These are phyloP conservation scores for Xanthorhoe designata DNA, from an alignment of 2,888 invertebrate genomes.

Conservation along the genomic window DNA sequence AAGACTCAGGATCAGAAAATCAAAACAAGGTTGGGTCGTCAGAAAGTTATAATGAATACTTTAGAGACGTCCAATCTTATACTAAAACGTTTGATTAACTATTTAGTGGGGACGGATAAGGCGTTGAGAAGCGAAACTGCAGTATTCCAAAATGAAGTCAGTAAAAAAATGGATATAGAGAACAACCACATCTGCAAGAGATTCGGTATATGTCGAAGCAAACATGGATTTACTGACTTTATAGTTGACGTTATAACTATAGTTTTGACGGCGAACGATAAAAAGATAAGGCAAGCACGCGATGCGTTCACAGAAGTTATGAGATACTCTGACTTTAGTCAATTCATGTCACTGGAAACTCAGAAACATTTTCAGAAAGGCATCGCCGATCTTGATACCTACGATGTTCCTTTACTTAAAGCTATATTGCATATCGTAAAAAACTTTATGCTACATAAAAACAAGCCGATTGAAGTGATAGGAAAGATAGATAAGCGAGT, in stretches of 20 bases:
- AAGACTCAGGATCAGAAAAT: conserved; percentile 54
- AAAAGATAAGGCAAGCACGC: conserved; percentile 47
- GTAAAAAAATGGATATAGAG: conserved; percentile 49
- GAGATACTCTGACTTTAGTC: conserved; percentile 45
- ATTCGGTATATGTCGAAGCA: conserved; percentile 55
- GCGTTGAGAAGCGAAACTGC: conserved; percentile 32
- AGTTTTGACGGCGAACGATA: conserved; percentile 46
- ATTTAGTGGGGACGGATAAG: conserved; percentile 46
- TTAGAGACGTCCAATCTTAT: conserved; percentile 60
- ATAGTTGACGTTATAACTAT: conserved; percentile 45
- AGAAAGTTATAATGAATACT: conserved; percentile 63
- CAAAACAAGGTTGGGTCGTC: conserved; percentile 56
- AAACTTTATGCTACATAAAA: conserved; percentile 48
- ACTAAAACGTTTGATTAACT: conserved; percentile 53
- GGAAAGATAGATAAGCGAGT: conserved; percentile 28
- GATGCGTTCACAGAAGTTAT: conserved; percentile 56
- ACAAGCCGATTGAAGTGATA: conserved; percentile 46
- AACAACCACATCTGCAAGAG: conserved; percentile 53
- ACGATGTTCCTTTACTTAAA: conserved; percentile 28
- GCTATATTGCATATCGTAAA: conserved; percentile 43
- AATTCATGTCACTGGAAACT: conserved; percentile 38
- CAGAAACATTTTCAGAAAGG: conserved; percentile 34
- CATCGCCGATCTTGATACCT: conserved; percentile 35
- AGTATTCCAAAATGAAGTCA: conserved; percentile 49
- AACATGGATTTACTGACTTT: conserved; percentile 49